phyloP scores from a whole-genome alignment of 2,888 invertebrate species.

The Phanerotoma sp. region DNA sequence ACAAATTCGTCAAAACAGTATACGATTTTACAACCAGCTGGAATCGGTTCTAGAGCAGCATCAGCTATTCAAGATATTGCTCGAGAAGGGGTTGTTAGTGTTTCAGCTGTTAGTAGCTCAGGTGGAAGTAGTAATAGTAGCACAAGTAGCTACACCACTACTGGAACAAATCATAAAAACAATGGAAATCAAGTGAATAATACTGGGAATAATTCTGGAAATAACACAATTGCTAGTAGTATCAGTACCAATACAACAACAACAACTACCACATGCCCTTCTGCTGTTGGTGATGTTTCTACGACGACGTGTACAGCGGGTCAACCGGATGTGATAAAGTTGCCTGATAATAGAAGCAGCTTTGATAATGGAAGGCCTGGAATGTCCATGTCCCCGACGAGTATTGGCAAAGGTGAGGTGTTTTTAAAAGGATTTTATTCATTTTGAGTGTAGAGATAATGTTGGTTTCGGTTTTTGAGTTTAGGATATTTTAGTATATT shows the following conservation, averaged over 20 bases:
- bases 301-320: slow-evolving; percentile 39
- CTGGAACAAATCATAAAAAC: slow-evolving; percentile 21
- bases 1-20: slow-evolving; percentile 73
- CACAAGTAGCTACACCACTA: slow-evolving; percentile 31
- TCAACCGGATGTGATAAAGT: slow-evolving; percentile 47
- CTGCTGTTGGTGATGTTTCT: slow-evolving; percentile 44
- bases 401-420: slow-evolving; percentile 70
- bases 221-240: slow-evolving; percentile 33
- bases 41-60: slow-evolving; percentile 77
- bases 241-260: slow-evolving; percentile 45
- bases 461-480: too few relatives aligned
- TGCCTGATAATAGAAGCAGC: slow-evolving; percentile 45
- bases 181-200: slow-evolving; percentile 29
- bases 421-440: slow-evolving; percentile 6
- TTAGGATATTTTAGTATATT: too few relatives aligned
- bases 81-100: slow-evolving; percentile 67
- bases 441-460: too few relatives aligned
- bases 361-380: slow-evolving; percentile 52
- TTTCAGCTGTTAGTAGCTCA: slow-evolving; percentile 60
- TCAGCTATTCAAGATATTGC: slow-evolving; percentile 78
- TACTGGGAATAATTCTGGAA: slow-evolving; percentile 20
- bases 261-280: slow-evolving; percentile 44
- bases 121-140: slow-evolving; percentile 43
- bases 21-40: slow-evolving; percentile 83
- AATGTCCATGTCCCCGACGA: slow-evolving; percentile 71